Evolutionary conservation across 2,797 vertebrate genomes (phyloP).

Genomic region (Smutsia temminckii): DNA sequence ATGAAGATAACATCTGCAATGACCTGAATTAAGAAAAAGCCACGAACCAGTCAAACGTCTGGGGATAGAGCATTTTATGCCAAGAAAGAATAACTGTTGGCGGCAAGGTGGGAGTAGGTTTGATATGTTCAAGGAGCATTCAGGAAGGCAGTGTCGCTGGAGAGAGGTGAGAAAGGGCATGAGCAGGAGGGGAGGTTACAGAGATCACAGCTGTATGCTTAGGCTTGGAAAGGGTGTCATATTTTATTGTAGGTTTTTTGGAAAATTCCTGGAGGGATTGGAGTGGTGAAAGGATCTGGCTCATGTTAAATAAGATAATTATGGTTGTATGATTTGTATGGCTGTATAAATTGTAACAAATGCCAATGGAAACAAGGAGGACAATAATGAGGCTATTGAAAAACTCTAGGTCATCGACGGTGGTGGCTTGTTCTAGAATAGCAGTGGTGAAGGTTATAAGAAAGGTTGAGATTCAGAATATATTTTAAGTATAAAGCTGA

Average conservation of each 20-base stretch:
- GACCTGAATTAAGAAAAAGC: background rate
- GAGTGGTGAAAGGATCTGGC: background rate
- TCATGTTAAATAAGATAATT: background rate
- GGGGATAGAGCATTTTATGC: background rate
- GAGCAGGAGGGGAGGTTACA: too few relatives aligned
- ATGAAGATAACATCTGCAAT: background rate
- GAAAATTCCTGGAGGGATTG: background rate
- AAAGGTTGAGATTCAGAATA: background rate
- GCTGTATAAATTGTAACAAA: background rate
- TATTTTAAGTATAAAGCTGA: background rate
- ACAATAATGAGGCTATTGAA: background rate
- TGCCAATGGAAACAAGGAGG: background rate
- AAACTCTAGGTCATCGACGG: background rate
- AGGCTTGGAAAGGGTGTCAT: background rate
- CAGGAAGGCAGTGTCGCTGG: background rate
- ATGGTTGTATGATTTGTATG: too few relatives aligned
- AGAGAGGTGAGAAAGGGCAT: background rate
- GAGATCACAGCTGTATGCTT: rapidly evolving
- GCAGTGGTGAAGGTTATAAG: background rate
- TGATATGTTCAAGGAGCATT: background rate
- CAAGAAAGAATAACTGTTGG: background rate
- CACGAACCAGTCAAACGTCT: background rate
- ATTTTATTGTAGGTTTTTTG: background rate
- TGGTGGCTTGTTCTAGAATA: background rate
- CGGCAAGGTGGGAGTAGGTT: background rate